Evolutionary conservation across 2,888 invertebrate species (phyloP).

Genomic region (Poecilus cupreus): DNA sequence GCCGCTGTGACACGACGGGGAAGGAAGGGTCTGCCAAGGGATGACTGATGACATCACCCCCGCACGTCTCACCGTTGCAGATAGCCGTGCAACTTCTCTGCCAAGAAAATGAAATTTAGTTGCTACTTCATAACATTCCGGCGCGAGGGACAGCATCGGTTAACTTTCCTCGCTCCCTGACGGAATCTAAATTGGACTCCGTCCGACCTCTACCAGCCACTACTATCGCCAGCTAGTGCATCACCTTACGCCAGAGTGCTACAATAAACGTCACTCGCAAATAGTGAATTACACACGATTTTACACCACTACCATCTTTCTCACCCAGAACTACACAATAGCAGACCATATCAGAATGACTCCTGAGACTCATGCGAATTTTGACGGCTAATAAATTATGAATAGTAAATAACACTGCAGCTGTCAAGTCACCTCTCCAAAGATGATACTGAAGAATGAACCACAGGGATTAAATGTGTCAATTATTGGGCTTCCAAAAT

Average conservation of each 20-base stretch:
- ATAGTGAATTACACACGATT: constrained; percentile 1
- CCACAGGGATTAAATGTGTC: too few species aligned
- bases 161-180: constrained; percentile 41
- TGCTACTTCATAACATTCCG: constrained; percentile 60
- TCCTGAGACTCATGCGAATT: too few species aligned
- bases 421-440: too few species aligned
- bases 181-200: constrained; percentile 53
- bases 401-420: too few species aligned
- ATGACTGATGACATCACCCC: constrained; percentile 52
- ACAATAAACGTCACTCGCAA: background rate
- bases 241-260: background rate
- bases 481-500: too few species aligned
- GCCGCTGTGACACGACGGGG: constrained; percentile 1
- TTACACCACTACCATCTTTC: background rate
- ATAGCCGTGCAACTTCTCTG: constrained; percentile 43
- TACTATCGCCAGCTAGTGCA: constrained; percentile 12
- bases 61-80: too few species aligned
- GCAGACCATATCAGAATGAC: too few species aligned
- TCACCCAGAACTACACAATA: too few species aligned
- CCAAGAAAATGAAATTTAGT: constrained; percentile 61
- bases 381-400: too few species aligned
- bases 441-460: too few species aligned
- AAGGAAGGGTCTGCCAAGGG: constrained; percentile 16
- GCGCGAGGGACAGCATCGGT: constrained; percentile 33
- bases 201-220: too few species aligned